Evolutionary conservation across 2,888 invertebrate species (phyloP), one percentile per base, ranked within the genome.

Genomic region (Metellina segmentata): DNA sequence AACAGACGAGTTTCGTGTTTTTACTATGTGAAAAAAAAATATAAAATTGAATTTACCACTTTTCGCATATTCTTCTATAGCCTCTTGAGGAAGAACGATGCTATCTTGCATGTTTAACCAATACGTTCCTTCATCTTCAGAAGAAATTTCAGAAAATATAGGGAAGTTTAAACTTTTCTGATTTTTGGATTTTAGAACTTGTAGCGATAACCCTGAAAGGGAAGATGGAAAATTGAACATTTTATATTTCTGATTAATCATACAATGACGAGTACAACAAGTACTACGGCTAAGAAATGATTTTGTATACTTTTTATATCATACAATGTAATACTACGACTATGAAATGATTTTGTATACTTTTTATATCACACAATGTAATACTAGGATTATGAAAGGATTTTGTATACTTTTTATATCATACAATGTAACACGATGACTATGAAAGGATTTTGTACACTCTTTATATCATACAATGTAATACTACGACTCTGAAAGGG

Each of bases 141-240:
- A 95, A 34, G 95, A 93, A 71, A 89, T 75, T 61, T 93, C 93
- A 20, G 75, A 51, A 70, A 72, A 51, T 1, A 97, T 96, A 0
- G 98, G 98, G 94, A 98, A 98, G 94, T 97, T 97, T 90, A 97
- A 96, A 93, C 61, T 94, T 94, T 52, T 96, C 95, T 92, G 97
- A 96, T 93, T 97, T 97, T 94, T 97, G 96, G 97, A 97, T 95
- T 98, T 97, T 94, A 98, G 95, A 13, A 98, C 97, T 94, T 97
- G 96, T 8, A 98, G 97, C 75, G 98, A 98, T 94, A 98, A 96
- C 95, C 98, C 98, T 98, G 95, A 72, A 95, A 94, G 92, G 91
- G 87, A 81, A 77, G 8, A 16, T 5, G 20, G 6, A 20, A 61
- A 61, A 81, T 19, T 61, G 51, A 34, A 49, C 19, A 16, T 72